These are phyloP conservation scores for Dyspetes luteomarginatus DNA, from an alignment of 2,888 invertebrate genomes.

Conservation along the genomic window DNA sequence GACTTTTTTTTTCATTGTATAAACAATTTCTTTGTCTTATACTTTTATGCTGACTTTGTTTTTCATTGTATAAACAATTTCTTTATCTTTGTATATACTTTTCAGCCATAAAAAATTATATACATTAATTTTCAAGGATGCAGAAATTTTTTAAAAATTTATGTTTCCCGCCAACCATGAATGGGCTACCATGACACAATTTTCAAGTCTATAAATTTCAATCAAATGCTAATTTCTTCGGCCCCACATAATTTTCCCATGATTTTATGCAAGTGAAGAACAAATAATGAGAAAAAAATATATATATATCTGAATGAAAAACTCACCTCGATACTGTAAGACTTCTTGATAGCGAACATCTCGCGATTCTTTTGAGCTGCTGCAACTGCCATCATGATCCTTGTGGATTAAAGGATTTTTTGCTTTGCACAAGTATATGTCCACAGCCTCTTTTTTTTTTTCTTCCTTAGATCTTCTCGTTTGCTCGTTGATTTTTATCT, in stretches of 20 bases:
- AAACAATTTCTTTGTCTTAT: background rate
- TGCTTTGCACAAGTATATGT: slow-evolving; percentile 61
- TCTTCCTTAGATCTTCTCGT: slow-evolving; percentile 23
- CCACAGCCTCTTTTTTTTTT: slow-evolving; percentile 55
- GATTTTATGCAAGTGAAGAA: background rate
- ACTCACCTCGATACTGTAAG: slow-evolving; percentile 98
- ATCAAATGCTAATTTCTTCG: background rate
- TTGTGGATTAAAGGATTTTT: background rate
- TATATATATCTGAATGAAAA: slow-evolving; percentile 1
- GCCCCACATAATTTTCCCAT: background rate
- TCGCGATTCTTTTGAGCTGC: slow-evolving; percentile 97
- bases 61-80: too few relatives aligned
- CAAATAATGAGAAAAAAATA: background rate
- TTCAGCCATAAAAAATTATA: too few relatives aligned
- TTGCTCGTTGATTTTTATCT: slow-evolving; percentile 22
- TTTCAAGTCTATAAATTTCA: background rate
- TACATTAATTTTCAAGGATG: background rate
- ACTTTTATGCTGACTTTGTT: background rate
- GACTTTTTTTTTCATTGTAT: background rate
- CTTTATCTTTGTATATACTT: too few relatives aligned
- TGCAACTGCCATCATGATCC: slow-evolving; percentile 91
- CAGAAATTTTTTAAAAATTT: background rate
- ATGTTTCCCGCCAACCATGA: background rate
- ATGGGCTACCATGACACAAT: background rate
- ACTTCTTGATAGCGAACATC: slow-evolving; percentile 98